phyloP scores from a whole-genome alignment of 2,797 vertebrate species.

The Australoheros facetus region DNA sequence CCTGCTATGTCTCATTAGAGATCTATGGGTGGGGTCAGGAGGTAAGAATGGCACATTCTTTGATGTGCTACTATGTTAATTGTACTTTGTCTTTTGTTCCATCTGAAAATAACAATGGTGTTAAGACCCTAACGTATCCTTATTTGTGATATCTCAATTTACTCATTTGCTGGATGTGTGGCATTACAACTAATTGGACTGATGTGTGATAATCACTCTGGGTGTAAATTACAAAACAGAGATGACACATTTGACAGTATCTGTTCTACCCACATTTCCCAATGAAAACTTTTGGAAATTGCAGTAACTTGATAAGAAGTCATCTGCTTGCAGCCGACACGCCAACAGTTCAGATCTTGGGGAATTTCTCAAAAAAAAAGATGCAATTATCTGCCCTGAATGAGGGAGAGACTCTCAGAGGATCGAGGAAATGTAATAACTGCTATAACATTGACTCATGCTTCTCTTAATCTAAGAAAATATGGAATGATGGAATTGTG shows the following conservation, averaged over 20 bases:
- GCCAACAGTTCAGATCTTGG: constrained; percentile 16
- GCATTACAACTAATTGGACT: background rate
- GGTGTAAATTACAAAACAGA: background rate
- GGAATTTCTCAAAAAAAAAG: constrained; percentile 38
- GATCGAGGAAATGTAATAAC: constrained; percentile 57
- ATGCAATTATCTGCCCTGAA: constrained; percentile 55
- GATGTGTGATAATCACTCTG: background rate
- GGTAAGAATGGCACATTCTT: background rate
- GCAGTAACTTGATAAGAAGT: constrained; percentile 27
- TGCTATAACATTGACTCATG: constrained; percentile 32
- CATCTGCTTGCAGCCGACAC: background rate
- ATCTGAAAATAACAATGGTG: background rate
- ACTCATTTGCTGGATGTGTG: background rate
- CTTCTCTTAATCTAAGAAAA: constrained; percentile 50
- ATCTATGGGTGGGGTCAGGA: constrained; percentile 16
- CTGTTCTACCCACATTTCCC: background rate
- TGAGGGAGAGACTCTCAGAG: constrained; percentile 17
- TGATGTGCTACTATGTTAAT: constrained; percentile 13
- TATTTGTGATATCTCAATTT: background rate
- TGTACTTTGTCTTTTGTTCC: background rate
- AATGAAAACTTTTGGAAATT: constrained; percentile 2
- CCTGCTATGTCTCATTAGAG: constrained; percentile 23
- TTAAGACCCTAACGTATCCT: background rate
- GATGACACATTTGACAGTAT: background rate
- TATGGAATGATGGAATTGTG: constrained; percentile 42